A percentile compares a stretch with the other conserved stretches of the same genome.
phyloP scores from a whole-genome alignment of 2,113 vertebrate genomes.

The Porphyrio hochstetteri region DNA sequence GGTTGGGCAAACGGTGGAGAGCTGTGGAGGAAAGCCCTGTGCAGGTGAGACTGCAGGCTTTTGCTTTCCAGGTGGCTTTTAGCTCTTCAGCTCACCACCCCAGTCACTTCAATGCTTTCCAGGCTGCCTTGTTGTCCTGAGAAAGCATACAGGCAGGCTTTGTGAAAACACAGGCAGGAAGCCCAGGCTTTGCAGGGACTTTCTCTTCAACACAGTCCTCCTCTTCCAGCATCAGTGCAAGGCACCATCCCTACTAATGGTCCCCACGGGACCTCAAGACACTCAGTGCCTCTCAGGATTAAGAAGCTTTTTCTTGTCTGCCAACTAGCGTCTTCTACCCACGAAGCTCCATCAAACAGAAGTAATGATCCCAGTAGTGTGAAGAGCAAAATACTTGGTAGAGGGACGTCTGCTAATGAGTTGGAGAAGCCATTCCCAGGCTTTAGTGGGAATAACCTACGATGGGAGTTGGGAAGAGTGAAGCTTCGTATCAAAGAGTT shows the following conservation, averaged over 20 bases:
- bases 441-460: background rate
- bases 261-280: background rate
- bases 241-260: background rate
- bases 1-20: fast-evolving
- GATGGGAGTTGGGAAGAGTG: background rate
- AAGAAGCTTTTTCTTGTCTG: constrained; percentile 17
- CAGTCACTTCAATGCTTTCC: background rate
- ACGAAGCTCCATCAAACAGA: background rate
- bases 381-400: constrained; percentile 34
- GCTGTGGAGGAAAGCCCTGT: fast-evolving
- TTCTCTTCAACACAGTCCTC: background rate
- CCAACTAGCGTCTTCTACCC: background rate
- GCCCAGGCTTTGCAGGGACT: background rate
- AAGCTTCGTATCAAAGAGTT: constrained; percentile 33
- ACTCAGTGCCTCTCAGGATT: background rate
- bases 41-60: fast-evolving
- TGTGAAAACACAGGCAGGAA: background rate
- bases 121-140: background rate
- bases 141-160: background rate
- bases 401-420: background rate
- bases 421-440: background rate
- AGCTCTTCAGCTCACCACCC: background rate
- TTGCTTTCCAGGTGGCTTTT: background rate
- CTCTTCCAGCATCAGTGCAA: fast-evolving
- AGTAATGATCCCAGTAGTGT: background rate